phyloP scores from a whole-genome alignment of 1,140 invertebrate genomes.

The Augochlora pura region DNA sequence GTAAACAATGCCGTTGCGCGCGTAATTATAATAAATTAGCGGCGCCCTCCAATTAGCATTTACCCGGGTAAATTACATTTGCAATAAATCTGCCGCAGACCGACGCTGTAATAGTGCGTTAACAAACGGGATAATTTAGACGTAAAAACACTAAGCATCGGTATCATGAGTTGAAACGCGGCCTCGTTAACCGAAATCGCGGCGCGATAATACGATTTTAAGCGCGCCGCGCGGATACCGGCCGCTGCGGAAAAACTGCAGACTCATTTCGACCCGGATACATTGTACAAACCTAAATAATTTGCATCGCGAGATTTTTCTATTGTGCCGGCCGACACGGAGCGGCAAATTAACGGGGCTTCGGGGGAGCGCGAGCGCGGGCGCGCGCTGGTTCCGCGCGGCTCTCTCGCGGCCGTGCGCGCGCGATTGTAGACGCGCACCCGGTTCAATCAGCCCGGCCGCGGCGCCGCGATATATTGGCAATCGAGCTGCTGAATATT shows the following conservation, averaged over 20 bases:
- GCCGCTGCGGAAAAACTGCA: conserved; percentile 18
- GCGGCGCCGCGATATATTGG: conserved; percentile 23
- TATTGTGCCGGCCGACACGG: conserved; percentile 24
- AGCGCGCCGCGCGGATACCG: neutral
- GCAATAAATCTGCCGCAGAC: no score
- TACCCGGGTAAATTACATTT: no score
- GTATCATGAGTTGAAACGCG: neutral
- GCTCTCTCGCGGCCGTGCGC: no score
- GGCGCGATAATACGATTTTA: conserved; percentile 30
- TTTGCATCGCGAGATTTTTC: conserved; percentile 30
- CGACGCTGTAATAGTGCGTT: no score
- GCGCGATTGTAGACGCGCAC: neutral
- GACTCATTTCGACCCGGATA: neutral
- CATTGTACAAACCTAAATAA: conserved; percentile 42
- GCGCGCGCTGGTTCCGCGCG: no score
- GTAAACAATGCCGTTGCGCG: no score
- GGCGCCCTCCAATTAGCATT: no score
- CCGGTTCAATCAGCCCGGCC: conserved; percentile 24
- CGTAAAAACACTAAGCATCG: no score
- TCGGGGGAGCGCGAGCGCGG: no score
- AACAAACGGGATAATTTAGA: no score
- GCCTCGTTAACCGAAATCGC: conserved; percentile 39
- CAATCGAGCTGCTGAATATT: conserved; percentile 30
- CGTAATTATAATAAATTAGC: no score
- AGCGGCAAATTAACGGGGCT: conserved; percentile 30